Percentiles rank a stretch among this genome's conserved stretches.
These are phyloP conservation scores for Apostichopus parvimensis DNA, from an alignment of 35 echinoderm and acorn worm species.

Conservation along the genomic window DNA sequence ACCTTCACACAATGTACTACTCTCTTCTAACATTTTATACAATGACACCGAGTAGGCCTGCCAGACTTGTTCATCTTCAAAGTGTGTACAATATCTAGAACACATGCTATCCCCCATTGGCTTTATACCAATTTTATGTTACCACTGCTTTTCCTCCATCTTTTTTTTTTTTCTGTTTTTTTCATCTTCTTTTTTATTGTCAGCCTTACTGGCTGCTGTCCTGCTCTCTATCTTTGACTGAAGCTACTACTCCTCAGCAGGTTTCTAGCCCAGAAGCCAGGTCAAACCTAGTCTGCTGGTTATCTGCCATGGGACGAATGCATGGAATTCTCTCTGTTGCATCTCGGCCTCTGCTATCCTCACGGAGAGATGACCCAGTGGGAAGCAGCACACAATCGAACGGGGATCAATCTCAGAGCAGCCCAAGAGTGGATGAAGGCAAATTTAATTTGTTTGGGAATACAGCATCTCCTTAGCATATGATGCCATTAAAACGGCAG, in stretches of 20 bases:
- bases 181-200: neutral
- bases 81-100: too few species aligned
- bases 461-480: neutral
- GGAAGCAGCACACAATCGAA: neutral
- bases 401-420: slow-evolving; percentile 16
- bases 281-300: neutral
- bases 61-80: too few species aligned
- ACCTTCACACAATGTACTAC: too few species aligned
- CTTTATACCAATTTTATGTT: too few species aligned
- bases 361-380: slow-evolving; percentile 8
- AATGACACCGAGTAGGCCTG: too few species aligned
- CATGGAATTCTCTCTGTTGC: neutral
- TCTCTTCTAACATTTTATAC: too few species aligned
- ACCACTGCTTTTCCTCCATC: too few species aligned
- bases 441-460: slow-evolving; percentile 35
- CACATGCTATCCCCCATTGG: too few species aligned
- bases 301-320: slow-evolving; percentile 27
- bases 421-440: neutral
- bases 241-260: slow-evolving; percentile 1
- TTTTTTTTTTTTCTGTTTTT: neutral
- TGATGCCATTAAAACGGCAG: neutral
- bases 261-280: neutral
- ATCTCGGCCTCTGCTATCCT: neutral
- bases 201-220: neutral
- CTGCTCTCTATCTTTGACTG: neutral